phyloP scores from a whole-genome alignment of 37 sponge, comb jelly and placozoan genomes.

The Aplysina aerophoba region DNA sequence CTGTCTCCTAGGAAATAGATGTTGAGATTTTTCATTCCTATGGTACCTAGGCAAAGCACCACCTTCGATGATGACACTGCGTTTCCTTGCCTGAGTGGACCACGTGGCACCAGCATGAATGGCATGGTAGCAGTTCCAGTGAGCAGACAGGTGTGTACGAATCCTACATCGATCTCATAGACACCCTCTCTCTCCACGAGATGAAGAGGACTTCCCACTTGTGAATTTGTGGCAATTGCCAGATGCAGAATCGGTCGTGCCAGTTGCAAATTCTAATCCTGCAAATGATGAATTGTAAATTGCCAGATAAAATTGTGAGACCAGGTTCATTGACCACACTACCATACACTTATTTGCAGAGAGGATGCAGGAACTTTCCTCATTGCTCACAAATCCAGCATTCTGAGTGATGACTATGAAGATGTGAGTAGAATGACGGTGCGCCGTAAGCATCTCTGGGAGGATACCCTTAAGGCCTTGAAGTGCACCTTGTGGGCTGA shows the following conservation, averaged over 20 bases:
- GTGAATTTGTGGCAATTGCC: background rate
- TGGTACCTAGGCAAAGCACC: background rate
- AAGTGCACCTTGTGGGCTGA: conserved; percentile 7
- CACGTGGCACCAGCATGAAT: background rate
- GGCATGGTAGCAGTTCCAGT: no score
- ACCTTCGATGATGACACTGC: background rate
- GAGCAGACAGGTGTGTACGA: background rate
- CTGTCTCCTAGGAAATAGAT: background rate
- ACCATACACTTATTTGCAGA: background rate
- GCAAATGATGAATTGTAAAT: background rate
- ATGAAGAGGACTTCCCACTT: background rate
- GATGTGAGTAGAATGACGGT: conserved; percentile 22
- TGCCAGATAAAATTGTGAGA: background rate
- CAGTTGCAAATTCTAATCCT: background rate
- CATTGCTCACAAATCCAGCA: background rate
- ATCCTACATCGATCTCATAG: background rate
- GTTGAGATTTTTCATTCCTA: background rate
- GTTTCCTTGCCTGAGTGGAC: background rate
- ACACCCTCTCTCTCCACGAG: background rate
- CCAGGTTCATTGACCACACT: background rate
- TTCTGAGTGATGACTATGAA: background rate
- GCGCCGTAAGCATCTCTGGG: background rate
- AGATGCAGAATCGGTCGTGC: background rate
- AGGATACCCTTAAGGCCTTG: conserved; percentile 5
- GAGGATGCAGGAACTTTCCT: conserved; percentile 1